phyloP scores from a whole-genome alignment of 2,888 invertebrate genomes.

The Xylocampa areola region DNA sequence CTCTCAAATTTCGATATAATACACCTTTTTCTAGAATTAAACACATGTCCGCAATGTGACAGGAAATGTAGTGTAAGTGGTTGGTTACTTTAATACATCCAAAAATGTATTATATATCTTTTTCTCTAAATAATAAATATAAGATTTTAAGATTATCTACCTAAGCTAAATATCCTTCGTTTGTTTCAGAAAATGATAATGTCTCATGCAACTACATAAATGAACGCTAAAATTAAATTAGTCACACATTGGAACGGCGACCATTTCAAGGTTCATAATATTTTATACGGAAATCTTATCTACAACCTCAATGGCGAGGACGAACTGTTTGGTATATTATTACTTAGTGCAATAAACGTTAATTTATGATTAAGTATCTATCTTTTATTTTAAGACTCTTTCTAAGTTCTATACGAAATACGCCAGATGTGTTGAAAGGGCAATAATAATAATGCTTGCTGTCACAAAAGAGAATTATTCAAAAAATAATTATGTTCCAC shows the following conservation, averaged over 20 bases:
- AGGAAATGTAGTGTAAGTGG: no score
- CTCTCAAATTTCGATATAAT: no score
- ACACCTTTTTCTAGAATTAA: no score
- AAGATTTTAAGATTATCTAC: no score
- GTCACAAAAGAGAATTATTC: no score
- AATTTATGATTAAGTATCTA: constrained; percentile 10
- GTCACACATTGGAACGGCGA: constrained; percentile 17
- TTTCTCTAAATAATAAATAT: neutral
- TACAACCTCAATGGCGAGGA: constrained; percentile 4
- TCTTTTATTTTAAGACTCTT: no score
- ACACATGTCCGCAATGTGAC: no score
- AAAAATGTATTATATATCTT: no score
- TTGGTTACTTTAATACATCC: no score
- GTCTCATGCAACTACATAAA: constrained; percentile 82
- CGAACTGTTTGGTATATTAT: constrained; percentile 23
- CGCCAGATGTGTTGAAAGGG: neutral
- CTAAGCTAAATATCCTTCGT: constrained; percentile 27
- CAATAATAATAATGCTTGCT: no score
- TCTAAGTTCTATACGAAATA: neutral
- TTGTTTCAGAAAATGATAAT: constrained; percentile 89
- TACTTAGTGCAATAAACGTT: constrained; percentile 45
- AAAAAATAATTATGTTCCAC: no score
- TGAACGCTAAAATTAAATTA: constrained; percentile 4
- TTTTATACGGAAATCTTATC: constrained; percentile 24
- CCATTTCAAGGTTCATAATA: constrained; percentile 19